Conservation (phyloP, 2,797 vertebrate species). For the Spizella passerina region DNA sequence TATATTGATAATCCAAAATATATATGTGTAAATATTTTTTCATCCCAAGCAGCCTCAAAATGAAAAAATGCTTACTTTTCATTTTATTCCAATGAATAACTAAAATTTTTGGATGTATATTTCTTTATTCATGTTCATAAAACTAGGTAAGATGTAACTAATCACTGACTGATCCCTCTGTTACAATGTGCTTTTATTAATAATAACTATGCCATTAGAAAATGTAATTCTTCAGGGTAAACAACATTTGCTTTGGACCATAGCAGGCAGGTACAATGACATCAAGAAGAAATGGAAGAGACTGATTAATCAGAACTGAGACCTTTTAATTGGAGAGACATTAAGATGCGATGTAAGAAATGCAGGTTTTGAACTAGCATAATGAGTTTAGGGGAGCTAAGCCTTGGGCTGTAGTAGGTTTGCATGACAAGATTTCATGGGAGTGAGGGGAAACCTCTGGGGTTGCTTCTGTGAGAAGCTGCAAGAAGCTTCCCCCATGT, state of each 20-base stretch:
- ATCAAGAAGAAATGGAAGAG: neutral
- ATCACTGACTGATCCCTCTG: neutral
- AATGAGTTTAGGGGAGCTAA: neutral
- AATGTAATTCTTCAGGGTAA: neutral
- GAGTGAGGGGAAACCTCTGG: accelerated
- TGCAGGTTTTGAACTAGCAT: neutral
- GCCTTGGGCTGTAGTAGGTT: neutral
- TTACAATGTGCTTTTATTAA: neutral
- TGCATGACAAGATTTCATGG: neutral
- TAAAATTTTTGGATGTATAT: neutral
- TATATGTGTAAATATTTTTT: neutral
- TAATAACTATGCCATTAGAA: neutral
- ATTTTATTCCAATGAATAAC: neutral
- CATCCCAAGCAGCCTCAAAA: neutral
- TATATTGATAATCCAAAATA: neutral
- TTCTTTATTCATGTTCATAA: neutral
- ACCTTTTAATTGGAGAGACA: neutral
- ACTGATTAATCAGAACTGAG: neutral
- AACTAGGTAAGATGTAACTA: neutral
- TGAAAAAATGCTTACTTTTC: neutral
- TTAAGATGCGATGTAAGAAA: neutral
- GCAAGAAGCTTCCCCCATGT: neutral
- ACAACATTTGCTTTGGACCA: neutral
- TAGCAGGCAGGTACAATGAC: neutral
- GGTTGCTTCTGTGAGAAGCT: neutral